Evolutionary conservation across 2,797 vertebrate genomes (phyloP), one percentile per base, ranked within the genome.

Genomic region (Lepus townsendii): DNA sequence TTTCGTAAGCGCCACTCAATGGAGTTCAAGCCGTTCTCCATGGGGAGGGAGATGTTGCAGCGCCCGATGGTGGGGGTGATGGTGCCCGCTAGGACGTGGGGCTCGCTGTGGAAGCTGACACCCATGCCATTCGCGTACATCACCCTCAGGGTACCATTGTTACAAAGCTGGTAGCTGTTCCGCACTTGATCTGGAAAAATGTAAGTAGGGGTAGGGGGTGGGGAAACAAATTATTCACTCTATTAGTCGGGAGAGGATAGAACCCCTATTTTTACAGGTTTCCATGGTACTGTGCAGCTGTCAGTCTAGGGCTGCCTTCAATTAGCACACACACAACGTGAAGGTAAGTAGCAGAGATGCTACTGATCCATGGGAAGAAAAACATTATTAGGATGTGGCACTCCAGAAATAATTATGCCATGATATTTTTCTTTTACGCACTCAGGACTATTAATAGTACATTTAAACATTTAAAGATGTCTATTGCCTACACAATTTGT

Each of bases 111-210:
- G 98, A 99, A 99, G 98, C 99, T 99, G 98, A 99, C 99, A 30
- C 99, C 99, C 99, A 99, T 99, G 62, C 99, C 99, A 30, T 99
- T 99, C 97, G 99, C 99, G 32, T 99, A 99, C 99, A 99, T 99
- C 97, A 99, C 99, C 97, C 99, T 98, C 98, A 99, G 98, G 73
- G 99, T 99, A 75, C 99, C 99, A 5, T 99, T 99, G 97, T 99
- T 99, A 97, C 99, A 99, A 97, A 99, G 98, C 98, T 99, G 99
- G 98, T 99, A 99, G 98, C 99, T 99, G 98, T 99, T 99, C 97
- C 99, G 99, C 97, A 99, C 99, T 98, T 99, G 99, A 98, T 99
- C 99, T 99, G 98, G 97, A 98, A 97, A 96, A 97, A 98, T 85
- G 38, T 4, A 79, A 60, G 92, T 88, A 42, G 84, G 90, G 93